These are phyloP conservation scores for Meriones psammophilus DNA, from an alignment of 2,797 vertebrate species.

Conservation along the genomic window DNA sequence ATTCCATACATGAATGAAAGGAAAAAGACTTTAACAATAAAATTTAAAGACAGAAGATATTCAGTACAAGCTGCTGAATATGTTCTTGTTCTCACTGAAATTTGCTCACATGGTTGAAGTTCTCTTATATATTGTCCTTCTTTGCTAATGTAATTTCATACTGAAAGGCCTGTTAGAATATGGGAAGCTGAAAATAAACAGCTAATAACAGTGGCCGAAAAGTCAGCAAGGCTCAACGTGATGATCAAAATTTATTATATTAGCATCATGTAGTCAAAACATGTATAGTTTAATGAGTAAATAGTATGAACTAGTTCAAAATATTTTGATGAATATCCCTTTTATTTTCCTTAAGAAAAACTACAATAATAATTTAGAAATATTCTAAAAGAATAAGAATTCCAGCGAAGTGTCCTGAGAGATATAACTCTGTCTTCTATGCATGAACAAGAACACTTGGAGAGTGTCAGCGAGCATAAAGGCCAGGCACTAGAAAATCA, in stretches of 20 bases:
- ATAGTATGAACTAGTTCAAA: background rate
- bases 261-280: background rate
- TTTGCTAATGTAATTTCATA: background rate
- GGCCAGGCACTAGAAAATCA: background rate
- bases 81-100: background rate
- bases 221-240: background rate
- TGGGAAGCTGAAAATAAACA: background rate
- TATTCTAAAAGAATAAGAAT: background rate
- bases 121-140: background rate
- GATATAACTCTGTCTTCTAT: background rate
- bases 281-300: background rate
- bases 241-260: background rate
- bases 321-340: background rate
- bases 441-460: background rate
- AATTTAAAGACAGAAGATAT: background rate
- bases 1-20: background rate
- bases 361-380: background rate
- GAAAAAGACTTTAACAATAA: background rate
- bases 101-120: background rate
- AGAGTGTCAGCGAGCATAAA: background rate
- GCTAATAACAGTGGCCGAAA: background rate
- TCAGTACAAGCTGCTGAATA: background rate
- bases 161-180: background rate
- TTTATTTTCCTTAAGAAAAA: slow-evolving; percentile 16
- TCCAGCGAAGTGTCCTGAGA: background rate